Conservation (phyloP, 2,113 vertebrate species). For the Steatornis caripensis region DNA sequence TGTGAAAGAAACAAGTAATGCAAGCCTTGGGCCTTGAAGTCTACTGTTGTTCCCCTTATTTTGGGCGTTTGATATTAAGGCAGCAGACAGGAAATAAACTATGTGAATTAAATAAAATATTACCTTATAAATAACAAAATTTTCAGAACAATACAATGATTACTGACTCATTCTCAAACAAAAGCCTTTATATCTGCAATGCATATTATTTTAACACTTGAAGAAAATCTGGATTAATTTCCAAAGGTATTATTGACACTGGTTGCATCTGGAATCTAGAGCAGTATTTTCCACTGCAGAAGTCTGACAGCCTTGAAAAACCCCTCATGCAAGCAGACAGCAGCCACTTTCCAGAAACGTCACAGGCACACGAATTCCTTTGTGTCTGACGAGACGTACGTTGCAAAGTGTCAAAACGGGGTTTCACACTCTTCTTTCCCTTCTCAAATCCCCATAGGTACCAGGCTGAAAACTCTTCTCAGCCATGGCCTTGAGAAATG, state of each 20-base stretch:
- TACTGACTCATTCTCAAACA: accelerated
- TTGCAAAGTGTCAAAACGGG: background rate
- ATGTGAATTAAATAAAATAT: background rate
- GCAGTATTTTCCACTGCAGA: background rate
- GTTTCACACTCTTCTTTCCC: background rate
- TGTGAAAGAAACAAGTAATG: background rate
- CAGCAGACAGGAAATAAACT: background rate
- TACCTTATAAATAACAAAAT: background rate
- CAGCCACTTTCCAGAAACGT: background rate
- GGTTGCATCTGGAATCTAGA: background rate
- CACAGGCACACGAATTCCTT: background rate
- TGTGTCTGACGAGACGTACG: background rate
- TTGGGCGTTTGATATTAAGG: background rate
- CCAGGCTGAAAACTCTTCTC: background rate
- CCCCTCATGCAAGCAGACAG: background rate
- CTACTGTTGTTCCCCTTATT: background rate
- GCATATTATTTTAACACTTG: background rate
- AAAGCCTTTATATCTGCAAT: background rate
- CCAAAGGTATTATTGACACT: background rate
- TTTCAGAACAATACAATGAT: background rate
- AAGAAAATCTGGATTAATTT: background rate
- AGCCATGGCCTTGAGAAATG: background rate
- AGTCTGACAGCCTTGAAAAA: background rate
- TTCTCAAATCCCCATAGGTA: background rate
- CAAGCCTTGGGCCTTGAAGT: background rate